A percentile compares a stretch with the other conserved stretches of the same genome.
These are phyloP conservation scores for Drosophila ohnishii DNA, from an alignment of 1,140 invertebrate genomes.

Conservation along the genomic window DNA sequence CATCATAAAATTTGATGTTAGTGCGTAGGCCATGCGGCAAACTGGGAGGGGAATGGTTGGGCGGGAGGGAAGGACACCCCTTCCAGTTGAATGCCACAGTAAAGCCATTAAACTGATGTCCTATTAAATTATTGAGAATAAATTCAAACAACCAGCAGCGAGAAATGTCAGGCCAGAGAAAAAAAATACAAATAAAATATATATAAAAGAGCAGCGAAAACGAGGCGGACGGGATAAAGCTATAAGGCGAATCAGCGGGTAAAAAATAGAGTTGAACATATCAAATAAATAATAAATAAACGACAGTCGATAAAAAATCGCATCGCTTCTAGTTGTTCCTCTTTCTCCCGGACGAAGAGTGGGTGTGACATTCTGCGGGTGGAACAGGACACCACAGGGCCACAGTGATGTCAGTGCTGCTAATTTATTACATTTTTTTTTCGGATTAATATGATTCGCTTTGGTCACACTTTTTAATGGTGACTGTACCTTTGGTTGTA, in stretches of 20 bases:
- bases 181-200: slow-evolving; percentile 16
- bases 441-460: too few relatives aligned
- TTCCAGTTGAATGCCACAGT: slow-evolving; percentile 43
- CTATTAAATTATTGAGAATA: slow-evolving; percentile 73
- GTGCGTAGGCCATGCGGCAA: slow-evolving; percentile 42
- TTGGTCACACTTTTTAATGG: background rate
- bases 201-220: slow-evolving; percentile 32
- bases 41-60: background rate
- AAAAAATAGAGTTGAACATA: slow-evolving; percentile 54
- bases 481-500: background rate
- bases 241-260: slow-evolving; percentile 30
- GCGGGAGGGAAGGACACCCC: slow-evolving; percentile 4
- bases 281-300: slow-evolving; percentile 74
- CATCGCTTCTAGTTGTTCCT: slow-evolving; percentile 44
- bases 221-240: slow-evolving; percentile 32
- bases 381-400: slow-evolving; percentile 29
- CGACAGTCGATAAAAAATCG: slow-evolving; percentile 64
- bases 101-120: slow-evolving; percentile 68
- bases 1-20: slow-evolving; percentile 66
- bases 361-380: slow-evolving; percentile 4
- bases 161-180: slow-evolving; percentile 8
- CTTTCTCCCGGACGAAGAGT: background rate
- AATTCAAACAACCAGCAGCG: slow-evolving; percentile 54
- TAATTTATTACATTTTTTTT: too few relatives aligned
- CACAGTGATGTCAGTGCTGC: slow-evolving; percentile 8